Evolutionary conservation across 1,140 invertebrate species (phyloP).

Genomic region (Heliconius hermathena): DNA sequence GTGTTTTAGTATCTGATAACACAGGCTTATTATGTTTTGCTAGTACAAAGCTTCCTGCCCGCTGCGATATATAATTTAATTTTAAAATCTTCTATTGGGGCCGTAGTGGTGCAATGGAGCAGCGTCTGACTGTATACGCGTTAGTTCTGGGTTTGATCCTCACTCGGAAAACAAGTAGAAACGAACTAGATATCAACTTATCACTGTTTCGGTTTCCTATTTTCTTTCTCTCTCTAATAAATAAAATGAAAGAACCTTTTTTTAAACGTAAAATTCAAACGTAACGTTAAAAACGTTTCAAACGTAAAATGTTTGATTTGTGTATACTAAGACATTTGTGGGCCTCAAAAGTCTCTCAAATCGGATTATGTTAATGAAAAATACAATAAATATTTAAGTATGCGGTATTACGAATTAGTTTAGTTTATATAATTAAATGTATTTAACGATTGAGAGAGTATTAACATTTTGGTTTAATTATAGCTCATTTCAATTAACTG

Average conservation of each 20-base stretch:
- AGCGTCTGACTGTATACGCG: too few relatives aligned
- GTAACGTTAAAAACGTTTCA: too few relatives aligned
- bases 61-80: slow-evolving; percentile 37
- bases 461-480: neutral
- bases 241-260: too few relatives aligned
- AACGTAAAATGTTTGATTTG: slow-evolving; percentile 22
- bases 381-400: slow-evolving; percentile 30
- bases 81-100: slow-evolving; percentile 13
- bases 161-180: too few relatives aligned
- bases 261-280: too few relatives aligned
- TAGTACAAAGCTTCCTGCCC: slow-evolving; percentile 60
- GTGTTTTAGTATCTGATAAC: slow-evolving; percentile 77
- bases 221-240: too few relatives aligned
- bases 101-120: too few relatives aligned
- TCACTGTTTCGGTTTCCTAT: too few relatives aligned
- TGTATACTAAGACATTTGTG: slow-evolving; percentile 24
- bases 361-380: slow-evolving; percentile 35
- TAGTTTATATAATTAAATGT: slow-evolving; percentile 2
- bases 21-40: slow-evolving; percentile 65
- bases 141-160: too few relatives aligned
- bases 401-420: neutral
- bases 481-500: too few relatives aligned
- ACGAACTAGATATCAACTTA: too few relatives aligned
- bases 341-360: slow-evolving; percentile 27
- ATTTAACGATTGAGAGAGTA: neutral